phyloP scores from a whole-genome alignment of 2,888 invertebrate genomes.

The Cylloceria caligata region DNA sequence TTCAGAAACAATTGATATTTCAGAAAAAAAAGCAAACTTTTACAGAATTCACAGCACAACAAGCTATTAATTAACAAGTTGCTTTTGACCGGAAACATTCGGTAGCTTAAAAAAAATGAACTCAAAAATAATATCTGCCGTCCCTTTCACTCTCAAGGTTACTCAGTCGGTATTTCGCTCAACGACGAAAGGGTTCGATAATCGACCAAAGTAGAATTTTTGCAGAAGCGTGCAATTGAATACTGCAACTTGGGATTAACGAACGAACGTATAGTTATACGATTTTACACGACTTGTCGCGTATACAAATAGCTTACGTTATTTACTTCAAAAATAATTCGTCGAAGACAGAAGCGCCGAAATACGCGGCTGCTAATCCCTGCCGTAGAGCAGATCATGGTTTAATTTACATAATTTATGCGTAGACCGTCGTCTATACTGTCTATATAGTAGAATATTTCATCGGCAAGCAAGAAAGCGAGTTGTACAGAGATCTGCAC shows the following conservation, averaged over 20 bases:
- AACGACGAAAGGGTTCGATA: too few relatives aligned
- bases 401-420: slow-evolving; percentile 56
- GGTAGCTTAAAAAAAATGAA: too few relatives aligned
- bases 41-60: too few relatives aligned
- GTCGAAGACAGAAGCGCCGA: neutral
- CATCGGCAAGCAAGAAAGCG: slow-evolving; percentile 29
- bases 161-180: too few relatives aligned
- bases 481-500: too few relatives aligned
- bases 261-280: neutral
- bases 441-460: neutral
- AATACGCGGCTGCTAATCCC: neutral
- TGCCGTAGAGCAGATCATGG: neutral
- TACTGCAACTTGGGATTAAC: slow-evolving; percentile 5
- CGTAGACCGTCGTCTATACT: slow-evolving; percentile 30
- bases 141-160: too few relatives aligned
- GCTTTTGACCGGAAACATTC: too few relatives aligned
- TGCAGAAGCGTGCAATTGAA: neutral
- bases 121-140: too few relatives aligned
- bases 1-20: too few relatives aligned
- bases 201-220: too few relatives aligned
- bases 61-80: too few relatives aligned
- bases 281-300: slow-evolving; percentile 2
- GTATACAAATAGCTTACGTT: neutral
- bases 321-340: neutral
- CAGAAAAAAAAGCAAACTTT: too few relatives aligned